phyloP scores from a whole-genome alignment of 2,113 vertebrate genomes.

The human region GRCh38 chr21:9063001-9063500 shows the following conservation, averaged over 20 bases:
- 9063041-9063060: not conserved
- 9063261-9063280: not conserved
- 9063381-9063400: not conserved
- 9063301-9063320: not conserved
- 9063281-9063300: not conserved
- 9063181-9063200: not conserved
- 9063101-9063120: not conserved
- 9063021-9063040: not conserved
- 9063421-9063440: not conserved
- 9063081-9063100: not conserved
- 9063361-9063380: not conserved
- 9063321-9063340: not conserved
- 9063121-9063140: not conserved
- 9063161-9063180: not conserved
- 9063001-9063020: not conserved
- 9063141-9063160: not conserved
- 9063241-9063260: conserved; percentile 14
- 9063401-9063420: not conserved
- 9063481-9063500: not conserved
- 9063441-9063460: not conserved
- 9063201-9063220: not conserved
- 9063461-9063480: not conserved
- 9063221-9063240: not conserved
- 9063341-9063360: not conserved
- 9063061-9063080: not conserved